These are phyloP conservation scores for Nomada hirtipes DNA, from an alignment of 2,888 invertebrate species.

Conservation along the genomic window DNA sequence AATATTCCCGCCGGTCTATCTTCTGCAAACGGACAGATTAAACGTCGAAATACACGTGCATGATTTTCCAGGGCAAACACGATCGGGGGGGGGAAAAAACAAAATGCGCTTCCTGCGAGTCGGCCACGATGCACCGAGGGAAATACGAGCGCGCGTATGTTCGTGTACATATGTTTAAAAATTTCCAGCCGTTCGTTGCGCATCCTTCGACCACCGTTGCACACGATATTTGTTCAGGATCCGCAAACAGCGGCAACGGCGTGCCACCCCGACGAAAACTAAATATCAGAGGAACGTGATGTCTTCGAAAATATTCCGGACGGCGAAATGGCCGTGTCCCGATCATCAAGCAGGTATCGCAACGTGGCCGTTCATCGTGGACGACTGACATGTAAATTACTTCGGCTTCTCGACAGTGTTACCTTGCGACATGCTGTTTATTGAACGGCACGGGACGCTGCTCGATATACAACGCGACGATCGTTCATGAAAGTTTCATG, in stretches of 20 bases:
- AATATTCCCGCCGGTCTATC: constrained; percentile 22
- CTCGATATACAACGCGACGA: constrained; percentile 37
- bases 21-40: constrained; percentile 33
- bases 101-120: constrained; percentile 31
- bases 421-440: constrained; percentile 32
- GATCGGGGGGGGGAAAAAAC: background rate
- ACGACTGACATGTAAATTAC: constrained; percentile 34
- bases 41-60: constrained; percentile 29
- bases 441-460: constrained; percentile 22
- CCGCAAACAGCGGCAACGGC: constrained; percentile 40
- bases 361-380: background rate
- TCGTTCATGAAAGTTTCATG: constrained; percentile 53
- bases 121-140: background rate
- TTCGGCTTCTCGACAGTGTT: background rate
- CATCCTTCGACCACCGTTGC: background rate
- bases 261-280: constrained; percentile 17
- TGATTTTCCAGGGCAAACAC: constrained; percentile 34
- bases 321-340: background rate
- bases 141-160: background rate
- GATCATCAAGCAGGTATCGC: background rate
- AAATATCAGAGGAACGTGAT: constrained; percentile 30
- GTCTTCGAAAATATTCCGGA: background rate
- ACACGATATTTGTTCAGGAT: constrained; percentile 35
- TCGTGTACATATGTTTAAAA: constrained; percentile 30
- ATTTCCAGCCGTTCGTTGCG: constrained; percentile 15